phyloP scores from a whole-genome alignment of 2,797 vertebrate genomes.

The Selene dorsalis region DNA sequence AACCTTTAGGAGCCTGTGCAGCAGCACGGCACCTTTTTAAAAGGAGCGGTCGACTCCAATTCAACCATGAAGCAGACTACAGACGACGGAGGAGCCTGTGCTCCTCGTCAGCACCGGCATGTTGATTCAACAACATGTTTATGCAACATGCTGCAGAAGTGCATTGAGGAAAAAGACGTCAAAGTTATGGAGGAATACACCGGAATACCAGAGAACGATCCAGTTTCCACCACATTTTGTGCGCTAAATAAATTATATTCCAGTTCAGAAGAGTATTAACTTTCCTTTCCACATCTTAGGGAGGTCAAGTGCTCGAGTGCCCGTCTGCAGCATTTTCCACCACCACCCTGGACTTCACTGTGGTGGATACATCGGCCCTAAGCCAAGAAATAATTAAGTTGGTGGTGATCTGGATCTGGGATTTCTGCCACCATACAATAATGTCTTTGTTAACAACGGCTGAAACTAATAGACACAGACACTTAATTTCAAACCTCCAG shows the following conservation, averaged over 20 bases:
- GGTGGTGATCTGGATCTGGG: slow-evolving; percentile 61
- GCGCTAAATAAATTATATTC: slow-evolving; percentile 4
- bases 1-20: slow-evolving; percentile 20
- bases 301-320: slow-evolving; percentile 8
- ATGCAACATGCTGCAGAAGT: slow-evolving; percentile 8
- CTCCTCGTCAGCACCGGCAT: not conserved
- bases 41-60: slow-evolving; percentile 12
- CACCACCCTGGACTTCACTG: slow-evolving; percentile 31
- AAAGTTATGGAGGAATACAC: not conserved
- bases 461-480: slow-evolving; percentile 54
- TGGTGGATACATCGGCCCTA: slow-evolving; percentile 19
- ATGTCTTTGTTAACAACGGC: slow-evolving; percentile 56
- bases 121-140: slow-evolving; percentile 34
- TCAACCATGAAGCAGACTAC: slow-evolving; percentile 10
- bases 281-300: slow-evolving; percentile 2
- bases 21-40: slow-evolving; percentile 7
- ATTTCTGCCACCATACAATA: slow-evolving; percentile 67
- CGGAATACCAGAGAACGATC: not conserved
- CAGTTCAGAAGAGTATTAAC: not conserved
- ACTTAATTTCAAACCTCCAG: slow-evolving; percentile 43
- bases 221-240: slow-evolving; percentile 3
- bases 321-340: slow-evolving; percentile 27
- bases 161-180: not conserved
- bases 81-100: not conserved
- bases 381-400: slow-evolving; percentile 65